phyloP scores from a whole-genome alignment of 2,797 vertebrate genomes.

The Rousettus madagascariensis region DNA sequence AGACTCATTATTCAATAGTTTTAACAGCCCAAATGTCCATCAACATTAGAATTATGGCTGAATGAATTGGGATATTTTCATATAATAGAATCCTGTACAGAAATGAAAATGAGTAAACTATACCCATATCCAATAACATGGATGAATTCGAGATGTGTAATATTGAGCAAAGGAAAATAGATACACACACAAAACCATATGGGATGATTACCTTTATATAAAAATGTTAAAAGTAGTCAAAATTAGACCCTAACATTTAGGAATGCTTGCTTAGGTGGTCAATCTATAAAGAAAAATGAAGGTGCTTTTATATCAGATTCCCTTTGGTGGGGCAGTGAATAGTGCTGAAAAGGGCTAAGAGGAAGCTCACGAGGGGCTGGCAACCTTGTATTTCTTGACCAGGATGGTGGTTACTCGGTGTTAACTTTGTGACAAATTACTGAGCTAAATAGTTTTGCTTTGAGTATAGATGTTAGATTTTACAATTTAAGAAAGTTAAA shows the following conservation, averaged over 20 bases:
- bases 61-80: not conserved
- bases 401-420: rapidly evolving
- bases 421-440: not conserved
- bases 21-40: slow-evolving; percentile 4
- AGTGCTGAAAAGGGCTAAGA: not conserved
- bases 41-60: not conserved
- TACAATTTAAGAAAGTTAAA: not conserved
- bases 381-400: not conserved
- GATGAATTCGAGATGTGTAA: not conserved
- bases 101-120: not conserved
- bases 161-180: not conserved
- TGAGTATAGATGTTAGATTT: not conserved
- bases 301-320: not conserved
- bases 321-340: not conserved
- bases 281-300: not conserved
- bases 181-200: not conserved
- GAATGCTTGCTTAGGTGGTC: not conserved
- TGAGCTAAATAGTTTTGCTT: not conserved
- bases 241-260: slow-evolving; percentile 3
- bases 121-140: not conserved
- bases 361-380: not conserved
- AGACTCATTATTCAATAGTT: not conserved
- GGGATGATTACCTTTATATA: not conserved
- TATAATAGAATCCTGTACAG: not conserved
- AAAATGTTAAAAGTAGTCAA: not conserved